These are phyloP conservation scores for Epistrophe eligans DNA, from an alignment of 2,888 invertebrate species.

Conservation along the genomic window DNA sequence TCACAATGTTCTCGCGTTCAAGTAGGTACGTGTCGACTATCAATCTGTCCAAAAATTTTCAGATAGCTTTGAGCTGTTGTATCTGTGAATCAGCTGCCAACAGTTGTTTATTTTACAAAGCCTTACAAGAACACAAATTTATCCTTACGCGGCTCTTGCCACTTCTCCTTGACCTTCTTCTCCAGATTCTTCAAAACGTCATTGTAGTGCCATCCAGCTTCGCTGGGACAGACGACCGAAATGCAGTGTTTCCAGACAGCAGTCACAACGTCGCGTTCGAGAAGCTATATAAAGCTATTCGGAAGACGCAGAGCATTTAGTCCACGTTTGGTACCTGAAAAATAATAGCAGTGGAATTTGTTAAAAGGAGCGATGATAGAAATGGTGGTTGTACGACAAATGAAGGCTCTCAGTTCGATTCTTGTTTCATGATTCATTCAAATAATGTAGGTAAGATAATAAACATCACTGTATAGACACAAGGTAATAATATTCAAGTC, in stretches of 20 bases:
- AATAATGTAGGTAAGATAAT: slow-evolving; percentile 86
- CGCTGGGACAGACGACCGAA: slow-evolving; percentile 98
- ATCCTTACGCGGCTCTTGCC: too few species aligned
- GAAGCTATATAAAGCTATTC: too few species aligned
- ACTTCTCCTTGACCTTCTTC: slow-evolving; percentile 95
- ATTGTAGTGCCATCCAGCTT: slow-evolving; percentile 99
- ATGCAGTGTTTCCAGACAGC: slow-evolving; percentile 98
- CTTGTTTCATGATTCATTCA: slow-evolving; percentile 86
- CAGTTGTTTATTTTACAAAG: too few species aligned
- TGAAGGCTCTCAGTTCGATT: slow-evolving; percentile 79
- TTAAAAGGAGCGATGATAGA: background rate
- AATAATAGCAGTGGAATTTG: background rate
- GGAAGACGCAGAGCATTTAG: slow-evolving; percentile 96
- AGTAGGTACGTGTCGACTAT: too few species aligned
- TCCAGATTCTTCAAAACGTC: slow-evolving; percentile 97
- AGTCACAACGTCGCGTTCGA: slow-evolving; percentile 97
- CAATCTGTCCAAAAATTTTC: too few species aligned
- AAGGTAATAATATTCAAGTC: too few species aligned
- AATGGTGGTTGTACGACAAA: background rate
- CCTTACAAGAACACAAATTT: too few species aligned
- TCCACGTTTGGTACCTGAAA: slow-evolving; percentile 96
- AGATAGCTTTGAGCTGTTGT: too few species aligned
- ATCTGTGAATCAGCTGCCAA: too few species aligned
- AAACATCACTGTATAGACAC: slow-evolving; percentile 76
- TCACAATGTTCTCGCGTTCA: too few species aligned